phyloP scores from a whole-genome alignment of 2,797 vertebrate species.

The Oophaga sylvatica region DNA sequence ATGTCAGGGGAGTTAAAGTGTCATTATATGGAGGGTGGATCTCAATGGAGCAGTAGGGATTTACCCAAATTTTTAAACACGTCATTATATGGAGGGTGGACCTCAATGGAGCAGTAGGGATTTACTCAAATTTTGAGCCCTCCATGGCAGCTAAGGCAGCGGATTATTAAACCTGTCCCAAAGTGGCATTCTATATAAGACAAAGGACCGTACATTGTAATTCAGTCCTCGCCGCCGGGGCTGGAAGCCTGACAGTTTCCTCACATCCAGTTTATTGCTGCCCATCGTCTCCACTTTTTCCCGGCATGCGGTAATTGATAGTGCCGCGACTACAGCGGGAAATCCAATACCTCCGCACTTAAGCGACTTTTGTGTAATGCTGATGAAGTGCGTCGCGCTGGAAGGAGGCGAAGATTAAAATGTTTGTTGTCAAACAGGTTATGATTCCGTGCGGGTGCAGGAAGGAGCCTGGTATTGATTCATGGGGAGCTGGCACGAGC shows the following conservation, averaged over 20 bases:
- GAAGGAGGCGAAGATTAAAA: slow-evolving; percentile 40
- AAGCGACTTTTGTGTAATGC: slow-evolving; percentile 31
- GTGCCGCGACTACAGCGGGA: slow-evolving; percentile 33
- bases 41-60: not conserved
- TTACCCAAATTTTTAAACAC: too few species aligned
- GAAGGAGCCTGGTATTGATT: slow-evolving; percentile 31
- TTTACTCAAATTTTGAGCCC: too few species aligned
- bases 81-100: not conserved
- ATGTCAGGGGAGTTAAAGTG: too few species aligned
- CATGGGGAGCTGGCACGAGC: slow-evolving; percentile 14
- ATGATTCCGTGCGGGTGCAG: slow-evolving; percentile 32
- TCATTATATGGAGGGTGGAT: not conserved
- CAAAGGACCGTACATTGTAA: not conserved
- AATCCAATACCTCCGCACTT: slow-evolving; percentile 56
- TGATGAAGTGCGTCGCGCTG: slow-evolving; percentile 30
- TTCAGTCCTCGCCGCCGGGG: slow-evolving; percentile 16
- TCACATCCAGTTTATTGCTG: slow-evolving; percentile 40
- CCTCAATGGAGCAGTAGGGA: not conserved
- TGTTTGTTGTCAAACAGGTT: slow-evolving; percentile 55
- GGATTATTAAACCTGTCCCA: not conserved
- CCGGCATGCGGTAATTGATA: slow-evolving; percentile 53
- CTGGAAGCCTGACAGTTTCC: not conserved
- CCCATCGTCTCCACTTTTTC: slow-evolving; percentile 44
- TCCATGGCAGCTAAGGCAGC: too few species aligned
- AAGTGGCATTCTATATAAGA: not conserved